These are phyloP conservation scores for Drosophila prolongata DNA, from an alignment of 2,888 invertebrate species.

Conservation along the genomic window DNA sequence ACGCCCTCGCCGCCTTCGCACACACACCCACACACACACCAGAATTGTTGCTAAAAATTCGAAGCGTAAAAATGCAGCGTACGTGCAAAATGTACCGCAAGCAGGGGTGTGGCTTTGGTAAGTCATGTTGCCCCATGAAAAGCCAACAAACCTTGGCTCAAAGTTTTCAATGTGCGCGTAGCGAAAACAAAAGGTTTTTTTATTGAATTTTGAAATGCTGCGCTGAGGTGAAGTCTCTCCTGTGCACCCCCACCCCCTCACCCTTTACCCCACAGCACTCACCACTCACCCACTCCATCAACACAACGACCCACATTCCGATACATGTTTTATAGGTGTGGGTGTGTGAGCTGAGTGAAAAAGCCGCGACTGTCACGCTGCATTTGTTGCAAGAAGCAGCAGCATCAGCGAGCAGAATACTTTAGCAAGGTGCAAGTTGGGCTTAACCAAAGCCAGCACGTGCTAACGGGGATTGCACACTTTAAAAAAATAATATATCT, in stretches of 20 bases:
- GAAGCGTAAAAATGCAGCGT: slow-evolving; percentile 70
- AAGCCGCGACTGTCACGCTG: slow-evolving; percentile 74
- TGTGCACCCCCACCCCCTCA: neutral
- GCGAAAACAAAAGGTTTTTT: slow-evolving; percentile 78
- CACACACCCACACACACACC: neutral
- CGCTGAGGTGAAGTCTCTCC: slow-evolving; percentile 25
- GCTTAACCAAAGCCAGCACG: slow-evolving; percentile 49
- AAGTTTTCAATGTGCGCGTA: slow-evolving; percentile 71
- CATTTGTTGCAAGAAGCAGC: slow-evolving; percentile 53
- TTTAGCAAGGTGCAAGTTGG: slow-evolving; percentile 46
- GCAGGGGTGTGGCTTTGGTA: slow-evolving; percentile 48
- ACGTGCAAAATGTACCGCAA: slow-evolving; percentile 78
- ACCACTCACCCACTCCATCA: neutral
- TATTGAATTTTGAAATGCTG: slow-evolving; percentile 72
- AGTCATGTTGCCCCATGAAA: slow-evolving; percentile 58
- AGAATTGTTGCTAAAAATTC: slow-evolving; percentile 65
- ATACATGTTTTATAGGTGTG: slow-evolving; percentile 15
- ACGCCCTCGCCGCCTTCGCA: slow-evolving; percentile 7
- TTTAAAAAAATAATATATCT: neutral
- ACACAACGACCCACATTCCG: slow-evolving; percentile 39
- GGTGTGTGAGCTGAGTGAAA: slow-evolving; percentile 51
- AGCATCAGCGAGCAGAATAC: slow-evolving; percentile 16
- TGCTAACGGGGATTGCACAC: slow-evolving; percentile 27
- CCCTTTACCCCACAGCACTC: neutral
- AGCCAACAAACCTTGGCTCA: slow-evolving; percentile 67